Base-by-base conservation (phyloP, 2,113 vertebrate genomes). In the Muscicapa adusta region DNA sequence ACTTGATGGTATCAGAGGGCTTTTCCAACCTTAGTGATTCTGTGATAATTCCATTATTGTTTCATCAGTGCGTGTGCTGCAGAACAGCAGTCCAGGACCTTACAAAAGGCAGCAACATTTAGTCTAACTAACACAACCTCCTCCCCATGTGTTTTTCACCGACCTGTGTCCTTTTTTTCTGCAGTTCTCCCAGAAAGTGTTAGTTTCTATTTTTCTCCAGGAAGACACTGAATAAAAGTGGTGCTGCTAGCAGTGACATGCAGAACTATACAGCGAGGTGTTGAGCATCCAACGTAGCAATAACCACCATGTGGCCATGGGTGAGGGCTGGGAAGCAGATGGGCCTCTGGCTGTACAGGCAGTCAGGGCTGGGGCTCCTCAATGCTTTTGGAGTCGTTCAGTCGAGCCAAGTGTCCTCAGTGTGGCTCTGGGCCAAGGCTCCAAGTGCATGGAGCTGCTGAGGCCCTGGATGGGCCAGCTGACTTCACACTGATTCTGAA, bases 351-450 rank as follows among this genome's bases (percentile, higher is more conserved):
- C 66, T 61, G 19, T 45, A 31, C 24, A 70, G 56, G 45, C 50
- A 75, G 42, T 12, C 25, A 12, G 36, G n/a, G 12, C 3, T 51
- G 15, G 10, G 36, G 15, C 9, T 57, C 47, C 72, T 40, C 2
- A 0, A 11, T 18, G 34, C 40, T 36, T 51, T 38, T 70, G 63
- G 48, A 26, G 28, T 36, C 10, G 2, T 28, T 65, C 31, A 7
- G 43, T 22, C 0, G 0, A 14, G 36, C 18, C 25, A 14, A 28
- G 19, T 31, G n/a, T 15, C 25, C 28, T 57, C 19, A 6, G 51
- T 0, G 7, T 3, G 12, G 8, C 40, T 60, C 34, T 56, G 74
- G 34, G 70, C 40, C 24, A 25, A 58, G 67, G 48, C 25, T 26
- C 33, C 28, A 14, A 19, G 22, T 14, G 43, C 22, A 22, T 20